Conservation (phyloP, 1,140 invertebrate genomes). For the Drosophila jambulina region DNA sequence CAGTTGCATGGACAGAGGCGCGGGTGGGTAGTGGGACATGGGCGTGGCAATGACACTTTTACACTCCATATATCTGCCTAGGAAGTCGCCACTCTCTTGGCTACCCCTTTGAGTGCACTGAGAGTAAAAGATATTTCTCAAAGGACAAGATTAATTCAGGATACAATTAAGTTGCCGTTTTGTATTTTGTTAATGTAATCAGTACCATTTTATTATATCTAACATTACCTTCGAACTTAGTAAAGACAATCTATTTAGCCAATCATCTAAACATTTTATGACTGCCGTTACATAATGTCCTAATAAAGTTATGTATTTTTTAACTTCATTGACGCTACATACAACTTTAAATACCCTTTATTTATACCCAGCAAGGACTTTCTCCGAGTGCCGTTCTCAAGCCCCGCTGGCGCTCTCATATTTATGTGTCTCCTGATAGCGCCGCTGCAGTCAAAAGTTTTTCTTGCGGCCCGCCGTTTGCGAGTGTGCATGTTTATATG, state of each 20-base stretch:
- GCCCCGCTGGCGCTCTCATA: conserved; percentile 78
- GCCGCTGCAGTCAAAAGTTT: conserved; percentile 73
- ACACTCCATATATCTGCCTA: conserved; percentile 70
- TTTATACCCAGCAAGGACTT: conserved; percentile 5
- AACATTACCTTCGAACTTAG: neutral
- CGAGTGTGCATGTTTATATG: conserved; percentile 69
- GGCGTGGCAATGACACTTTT: conserved; percentile 71
- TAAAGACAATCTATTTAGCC: neutral
- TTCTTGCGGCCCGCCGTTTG: conserved; percentile 53
- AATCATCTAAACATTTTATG: neutral
- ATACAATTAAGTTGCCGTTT: neutral
- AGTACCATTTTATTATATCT: neutral
- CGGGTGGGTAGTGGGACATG: conserved; percentile 33
- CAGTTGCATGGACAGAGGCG: conserved; percentile 13
- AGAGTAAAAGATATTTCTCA: neutral
- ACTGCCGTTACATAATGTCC: neutral
- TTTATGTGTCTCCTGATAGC: conserved; percentile 83
- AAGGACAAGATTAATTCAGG: neutral
- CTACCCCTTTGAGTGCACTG: conserved; percentile 21
- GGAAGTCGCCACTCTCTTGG: conserved; percentile 55
- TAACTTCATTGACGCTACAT: neutral
- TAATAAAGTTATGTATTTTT: neutral
- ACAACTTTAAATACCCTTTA: conserved; percentile 10
- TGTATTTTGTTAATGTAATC: neutral
- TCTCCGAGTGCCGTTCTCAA: conserved; percentile 48